phyloP scores from a whole-genome alignment of 2,888 invertebrate genomes.

The Peribatodes rhomboidaria region DNA sequence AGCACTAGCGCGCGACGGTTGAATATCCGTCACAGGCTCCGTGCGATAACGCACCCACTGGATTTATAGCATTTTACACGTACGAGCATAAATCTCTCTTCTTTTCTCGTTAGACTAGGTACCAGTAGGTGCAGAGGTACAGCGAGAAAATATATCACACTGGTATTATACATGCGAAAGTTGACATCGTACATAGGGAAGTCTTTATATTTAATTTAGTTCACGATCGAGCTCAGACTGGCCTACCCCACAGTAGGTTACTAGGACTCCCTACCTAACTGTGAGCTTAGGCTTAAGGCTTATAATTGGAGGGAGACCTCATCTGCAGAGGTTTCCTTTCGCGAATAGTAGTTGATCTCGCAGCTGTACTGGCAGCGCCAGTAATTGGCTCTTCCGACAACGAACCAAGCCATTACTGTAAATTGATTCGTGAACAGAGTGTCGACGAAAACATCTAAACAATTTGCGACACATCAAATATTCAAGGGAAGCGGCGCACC shows the following conservation, averaged over 20 bases:
- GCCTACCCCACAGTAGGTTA: too few relatives aligned
- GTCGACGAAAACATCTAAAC: slow-evolving; percentile 23
- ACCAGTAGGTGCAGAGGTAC: not conserved
- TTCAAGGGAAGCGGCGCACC: slow-evolving; percentile 14
- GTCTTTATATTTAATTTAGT: too few relatives aligned
- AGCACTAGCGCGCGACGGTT: too few relatives aligned
- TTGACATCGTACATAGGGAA: not conserved
- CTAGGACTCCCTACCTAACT: too few relatives aligned
- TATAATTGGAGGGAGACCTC: too few relatives aligned
- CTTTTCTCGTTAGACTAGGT: not conserved
- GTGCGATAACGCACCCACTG: not conserved
- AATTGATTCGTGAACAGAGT: slow-evolving; percentile 19
- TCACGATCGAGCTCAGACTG: too few relatives aligned
- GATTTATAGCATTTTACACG: not conserved
- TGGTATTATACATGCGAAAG: not conserved
- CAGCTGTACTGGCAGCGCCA: not conserved
- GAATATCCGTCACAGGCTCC: not conserved
- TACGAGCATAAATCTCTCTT: not conserved
- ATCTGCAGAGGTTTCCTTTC: too few relatives aligned
- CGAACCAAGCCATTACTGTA: slow-evolving; percentile 7
- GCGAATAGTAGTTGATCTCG: not conserved
- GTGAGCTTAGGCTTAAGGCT: too few relatives aligned
- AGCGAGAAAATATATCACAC: not conserved
- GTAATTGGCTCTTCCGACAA: slow-evolving; percentile 1
- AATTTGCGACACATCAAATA: slow-evolving; percentile 17